Base-by-base conservation (phyloP, 2,797 vertebrate species). In the Helostoma temminkii region DNA sequence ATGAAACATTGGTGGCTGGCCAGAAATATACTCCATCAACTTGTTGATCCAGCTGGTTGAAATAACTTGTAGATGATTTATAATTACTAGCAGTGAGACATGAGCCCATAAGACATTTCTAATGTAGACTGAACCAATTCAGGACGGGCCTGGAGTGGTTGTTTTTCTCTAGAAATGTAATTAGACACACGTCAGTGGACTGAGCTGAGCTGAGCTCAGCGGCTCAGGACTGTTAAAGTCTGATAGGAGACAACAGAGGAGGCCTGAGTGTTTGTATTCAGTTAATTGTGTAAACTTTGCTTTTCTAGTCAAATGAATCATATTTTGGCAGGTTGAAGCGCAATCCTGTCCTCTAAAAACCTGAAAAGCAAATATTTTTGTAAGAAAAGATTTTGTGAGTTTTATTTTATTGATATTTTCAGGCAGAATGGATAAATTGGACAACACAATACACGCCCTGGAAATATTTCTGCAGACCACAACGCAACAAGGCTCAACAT, bases 11-110 rank as follows among this genome's bases (percentile, higher is more conserved):
- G 90, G 71, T 90, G 86, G 80, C 77, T 60, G 34, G 83, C 88
- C 89, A 88, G 89, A 90, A 93, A 90, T 72, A 55, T 66, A 78
- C 80, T 86, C 85, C 82, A 78, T 85, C 58, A 82, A 76, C 75
- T 87, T 93, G 90, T 91, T 92, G 85, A 81, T 92, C 80, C 93
- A 93, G 91, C 89, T 93, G 92, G 77, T 89, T 87, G 82, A 89
- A 93, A 93, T 91, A 87, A 89, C 79, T 78, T 78, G 50, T 71
- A 60, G 71, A 84, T 78, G 79, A 90, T 89, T 92, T 89, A 90
- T 89, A 90, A 91, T 92, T 87, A 90, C 75, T 71, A 74, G 68
- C 71, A 76, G 60, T 53, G 67, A 76, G 73, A 86, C 76, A 84
- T 46, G 49, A 78, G 82, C 70, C 49, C 49, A 41, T 72, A 80